Evolutionary conservation across 2,888 invertebrate species (phyloP).

Genomic region (Drosophila seclusa): DNA sequence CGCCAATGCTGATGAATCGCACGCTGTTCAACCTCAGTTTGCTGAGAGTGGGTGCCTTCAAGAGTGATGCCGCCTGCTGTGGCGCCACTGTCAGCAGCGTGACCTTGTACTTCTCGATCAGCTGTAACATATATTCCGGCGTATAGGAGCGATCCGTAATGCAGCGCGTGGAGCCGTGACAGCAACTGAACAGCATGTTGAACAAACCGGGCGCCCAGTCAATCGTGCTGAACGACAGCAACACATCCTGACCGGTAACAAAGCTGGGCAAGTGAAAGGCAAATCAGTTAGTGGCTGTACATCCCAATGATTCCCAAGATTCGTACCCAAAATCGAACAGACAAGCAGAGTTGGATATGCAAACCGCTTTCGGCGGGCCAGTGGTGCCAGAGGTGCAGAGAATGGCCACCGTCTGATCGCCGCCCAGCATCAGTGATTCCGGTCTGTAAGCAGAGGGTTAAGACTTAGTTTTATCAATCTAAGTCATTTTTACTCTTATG

Average conservation of each 20-base stretch:
- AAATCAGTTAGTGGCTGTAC: background rate
- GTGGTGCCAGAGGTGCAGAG: slow-evolving; percentile 83
- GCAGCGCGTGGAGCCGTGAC: slow-evolving; percentile 78
- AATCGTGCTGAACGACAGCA: slow-evolving; percentile 78
- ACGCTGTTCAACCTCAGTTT: slow-evolving; percentile 67
- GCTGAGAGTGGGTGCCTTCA: slow-evolving; percentile 67
- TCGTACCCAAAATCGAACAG: slow-evolving; percentile 80
- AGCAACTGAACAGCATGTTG: slow-evolving; percentile 77
- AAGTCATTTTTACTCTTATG: background rate
- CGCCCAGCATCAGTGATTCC: slow-evolving; percentile 73
- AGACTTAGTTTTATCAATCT: background rate
- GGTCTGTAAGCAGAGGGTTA: slow-evolving; percentile 54
- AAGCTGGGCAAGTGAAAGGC: slow-evolving; percentile 55
- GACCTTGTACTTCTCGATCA: slow-evolving; percentile 79
- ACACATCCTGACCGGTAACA: slow-evolving; percentile 77
- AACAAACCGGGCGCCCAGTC: slow-evolving; percentile 81
- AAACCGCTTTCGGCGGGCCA: slow-evolving; percentile 80
- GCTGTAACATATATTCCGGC: slow-evolving; percentile 73
- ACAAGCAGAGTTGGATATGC: slow-evolving; percentile 79
- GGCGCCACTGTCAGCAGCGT: slow-evolving; percentile 75
- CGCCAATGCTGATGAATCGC: slow-evolving; percentile 73
- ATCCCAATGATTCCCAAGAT: background rate
- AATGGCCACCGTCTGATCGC: slow-evolving; percentile 81
- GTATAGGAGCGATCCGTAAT: slow-evolving; percentile 77
- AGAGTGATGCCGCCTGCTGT: slow-evolving; percentile 69